phyloP scores from a whole-genome alignment of 2,888 invertebrate species.

The Keiferia lycopersicella region DNA sequence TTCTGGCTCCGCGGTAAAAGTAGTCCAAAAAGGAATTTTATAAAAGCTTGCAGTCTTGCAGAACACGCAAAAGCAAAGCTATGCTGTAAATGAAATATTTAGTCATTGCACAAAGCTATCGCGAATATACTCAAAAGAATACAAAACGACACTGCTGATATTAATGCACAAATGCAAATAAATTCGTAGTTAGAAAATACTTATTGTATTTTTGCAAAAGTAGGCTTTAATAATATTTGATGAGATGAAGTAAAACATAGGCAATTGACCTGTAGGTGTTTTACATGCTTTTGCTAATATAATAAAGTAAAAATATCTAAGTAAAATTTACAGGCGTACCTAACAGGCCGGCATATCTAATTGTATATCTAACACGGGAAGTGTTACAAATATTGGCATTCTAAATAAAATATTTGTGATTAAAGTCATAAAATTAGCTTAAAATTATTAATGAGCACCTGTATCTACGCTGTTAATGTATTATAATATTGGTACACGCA shows the following conservation, averaged over 20 bases:
- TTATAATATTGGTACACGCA: background rate
- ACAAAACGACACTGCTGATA: constrained; percentile 27
- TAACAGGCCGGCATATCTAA: no score
- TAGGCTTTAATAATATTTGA: background rate
- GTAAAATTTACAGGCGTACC: no score
- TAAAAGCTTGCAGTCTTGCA: constrained; percentile 6
- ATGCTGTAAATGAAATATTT: constrained; percentile 11
- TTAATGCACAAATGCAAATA: constrained; percentile 12
- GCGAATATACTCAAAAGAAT: constrained; percentile 22
- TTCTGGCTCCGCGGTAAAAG: constrained; percentile 34
- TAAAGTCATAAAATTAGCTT: background rate
- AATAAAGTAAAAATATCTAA: background rate
- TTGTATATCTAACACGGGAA: no score
- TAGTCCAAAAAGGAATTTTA: constrained; percentile 7
- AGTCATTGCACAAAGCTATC: constrained; percentile 27
- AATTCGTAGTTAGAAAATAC: constrained; percentile 14
- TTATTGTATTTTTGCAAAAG: background rate
- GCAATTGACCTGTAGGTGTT: background rate
- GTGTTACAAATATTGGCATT: no score
- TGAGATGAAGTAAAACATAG: background rate
- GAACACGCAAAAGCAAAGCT: constrained; percentile 17
- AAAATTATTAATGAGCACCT: background rate
- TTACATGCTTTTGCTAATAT: background rate
- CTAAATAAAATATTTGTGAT: background rate
- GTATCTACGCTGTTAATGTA: background rate